Conservation (phyloP, 2,797 vertebrate genomes). For the Pseudochirops cupreus region DNA sequence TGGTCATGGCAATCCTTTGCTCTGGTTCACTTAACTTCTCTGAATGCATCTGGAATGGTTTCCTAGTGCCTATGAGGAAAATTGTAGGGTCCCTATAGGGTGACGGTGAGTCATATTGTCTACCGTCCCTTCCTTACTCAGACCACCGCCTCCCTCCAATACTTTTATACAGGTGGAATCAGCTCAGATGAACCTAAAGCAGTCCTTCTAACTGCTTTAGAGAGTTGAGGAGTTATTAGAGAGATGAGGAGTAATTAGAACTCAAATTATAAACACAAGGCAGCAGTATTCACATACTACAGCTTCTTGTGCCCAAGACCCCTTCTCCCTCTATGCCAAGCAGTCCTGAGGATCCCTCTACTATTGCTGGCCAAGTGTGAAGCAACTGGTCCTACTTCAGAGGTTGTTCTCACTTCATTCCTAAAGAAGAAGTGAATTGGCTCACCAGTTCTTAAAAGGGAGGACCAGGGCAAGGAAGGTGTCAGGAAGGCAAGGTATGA, state of each 20-base stretch:
- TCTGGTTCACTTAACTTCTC: background rate
- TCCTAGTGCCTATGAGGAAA: background rate
- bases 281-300: background rate
- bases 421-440: background rate
- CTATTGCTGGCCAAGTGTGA: background rate
- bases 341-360: background rate
- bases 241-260: background rate
- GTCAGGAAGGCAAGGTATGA: too few relatives aligned
- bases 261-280: background rate
- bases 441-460: background rate
- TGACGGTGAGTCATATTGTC: background rate
- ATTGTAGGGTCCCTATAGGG: background rate
- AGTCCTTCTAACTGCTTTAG: too few relatives aligned
- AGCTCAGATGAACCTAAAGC: background rate
- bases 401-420: conserved; percentile 1
- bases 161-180: background rate
- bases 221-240: background rate
- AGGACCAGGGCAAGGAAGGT: background rate
- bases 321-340: background rate
- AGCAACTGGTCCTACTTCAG: background rate
- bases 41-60: background rate
- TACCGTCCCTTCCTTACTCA: background rate
- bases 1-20: background rate
- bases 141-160: fast-evolving
- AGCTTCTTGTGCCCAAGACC: background rate